Base-by-base conservation (phyloP, 1,140 invertebrate genomes). In the Neodiprion lecontei region DNA sequence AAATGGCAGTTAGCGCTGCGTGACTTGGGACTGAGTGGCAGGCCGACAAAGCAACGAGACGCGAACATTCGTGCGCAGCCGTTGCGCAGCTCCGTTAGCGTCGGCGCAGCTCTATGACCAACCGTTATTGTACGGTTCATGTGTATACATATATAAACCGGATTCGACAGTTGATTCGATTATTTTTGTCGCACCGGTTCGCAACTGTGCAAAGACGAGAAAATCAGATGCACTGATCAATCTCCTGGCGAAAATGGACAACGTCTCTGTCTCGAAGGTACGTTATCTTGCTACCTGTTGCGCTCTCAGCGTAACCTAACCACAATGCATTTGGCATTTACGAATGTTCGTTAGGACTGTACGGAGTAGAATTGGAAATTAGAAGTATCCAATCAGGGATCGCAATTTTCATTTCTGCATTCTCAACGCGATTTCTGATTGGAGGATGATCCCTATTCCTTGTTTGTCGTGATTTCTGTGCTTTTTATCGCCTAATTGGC, bases 231-330 rank as follows among this genome's bases (percentile, higher is more conserved):
- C 28, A 40, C 28, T 40, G 28, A 40, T 40, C 5, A 61, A 61
- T 7, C 4, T 61, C n/a, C 0, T 5, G 11, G 9, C n/a, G 11
- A 78, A 61, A 75, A 86, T 86, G 85, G 81, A 85, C 66, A 79
- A 81, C 21, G 80, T 82, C 48, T 86, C 84, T 12, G 79, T 86
- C 48, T 86, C 85, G 28, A 86, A 84, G 80, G 85, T 86, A 84
- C 70, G 65, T 40, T 9, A 47, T 61, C 48, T 72, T 72, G 72
- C 76, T 76, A 83, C 83, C 77, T 85, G 82, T 85, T 85, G 82
- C 81, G 76, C 74, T 17, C 9, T 48, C 70, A 68, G 75, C 75
- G 77, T 84, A 84, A 84, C 83, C 83, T 84, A 50, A 72, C 80
- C 23, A 65, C 47, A 47, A 69, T 71, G 69, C 66, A 69, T 69